Conservation (phyloP, 2,888 invertebrate genomes). For the Cartodere bifasciata region DNA sequence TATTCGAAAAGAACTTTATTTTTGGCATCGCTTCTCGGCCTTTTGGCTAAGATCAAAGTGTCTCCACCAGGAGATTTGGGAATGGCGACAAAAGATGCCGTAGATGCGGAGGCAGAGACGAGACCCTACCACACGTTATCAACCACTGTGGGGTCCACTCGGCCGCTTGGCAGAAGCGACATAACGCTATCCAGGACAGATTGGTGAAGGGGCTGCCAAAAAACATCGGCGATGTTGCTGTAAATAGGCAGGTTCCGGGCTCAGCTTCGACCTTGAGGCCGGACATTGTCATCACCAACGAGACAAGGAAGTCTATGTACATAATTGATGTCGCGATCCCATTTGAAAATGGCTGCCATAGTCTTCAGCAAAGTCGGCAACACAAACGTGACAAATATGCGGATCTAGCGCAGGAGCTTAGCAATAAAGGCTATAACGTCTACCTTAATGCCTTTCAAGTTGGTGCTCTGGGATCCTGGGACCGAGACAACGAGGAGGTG, state of each 20-base stretch:
- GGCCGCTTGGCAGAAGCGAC: conserved; percentile 19
- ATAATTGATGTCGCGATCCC: conserved; percentile 24
- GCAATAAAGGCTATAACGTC: too few relatives aligned
- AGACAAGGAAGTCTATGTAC: conserved; percentile 12
- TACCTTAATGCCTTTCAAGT: too few relatives aligned
- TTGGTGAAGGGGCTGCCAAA: conserved; percentile 17
- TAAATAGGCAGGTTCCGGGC: conserved; percentile 11
- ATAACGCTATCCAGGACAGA: conserved; percentile 18
- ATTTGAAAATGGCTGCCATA: too few relatives aligned
- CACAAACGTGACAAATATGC: too few relatives aligned
- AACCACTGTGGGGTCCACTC: conserved; percentile 25
- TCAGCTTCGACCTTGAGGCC: conserved; percentile 15
- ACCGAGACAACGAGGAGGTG: too few relatives aligned
- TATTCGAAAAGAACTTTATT: too few relatives aligned
- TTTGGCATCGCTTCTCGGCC: conserved; percentile 15
- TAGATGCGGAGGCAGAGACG: conserved; percentile 19
- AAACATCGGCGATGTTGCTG: conserved; percentile 9
- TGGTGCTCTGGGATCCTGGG: too few relatives aligned
- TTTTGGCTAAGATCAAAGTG: conserved; percentile 17
- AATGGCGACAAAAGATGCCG: conserved; percentile 15
- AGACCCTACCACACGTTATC: conserved; percentile 28
- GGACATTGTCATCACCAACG: conserved; percentile 18
- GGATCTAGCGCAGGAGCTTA: too few relatives aligned
- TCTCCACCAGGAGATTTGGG: too few relatives aligned
- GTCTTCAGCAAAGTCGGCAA: too few relatives aligned